Base-by-base conservation (phyloP, 2,797 vertebrate species). In the Pseudochaenichthys georgianus region DNA sequence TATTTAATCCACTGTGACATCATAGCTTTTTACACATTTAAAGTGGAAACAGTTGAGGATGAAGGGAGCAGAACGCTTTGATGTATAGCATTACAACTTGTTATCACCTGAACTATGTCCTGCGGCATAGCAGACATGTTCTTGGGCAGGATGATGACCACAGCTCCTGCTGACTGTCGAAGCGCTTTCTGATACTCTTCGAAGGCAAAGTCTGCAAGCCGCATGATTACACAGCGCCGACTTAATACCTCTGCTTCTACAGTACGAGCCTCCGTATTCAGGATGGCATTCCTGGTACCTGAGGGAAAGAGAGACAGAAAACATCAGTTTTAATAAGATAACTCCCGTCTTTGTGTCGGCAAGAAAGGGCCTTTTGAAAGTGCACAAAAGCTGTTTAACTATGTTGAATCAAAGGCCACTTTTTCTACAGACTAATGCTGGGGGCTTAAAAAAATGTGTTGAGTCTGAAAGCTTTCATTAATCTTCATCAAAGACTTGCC, bases 131-230 rank as follows among this genome's bases (percentile, higher is more conserved):
- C 96, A 3, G 97, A 97, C 96, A 99, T 97, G 82, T 97, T 96
- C 48, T 89, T 95, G 0, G 98, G 98, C 83, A 99, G 87, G 82
- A 98, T 97, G 92, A 99, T 98, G 67, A 99, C 97, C 80, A 99
- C 97, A 0, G 98, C 98, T 0, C 98, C 98, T 0, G 98, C 98
- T 0, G 97, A 98, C 93, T 99, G 98, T 11, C 96, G 96, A 54
- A 99, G 94, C 2, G 98, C 98, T 85, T 97, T 97, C 94, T 99
- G 98, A 85, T 99, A 99, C 85, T 96, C 96, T 77, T 98, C 97
- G 0, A 96, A 99, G 16, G 98, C 98, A 93, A 99, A 99, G 74
- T 99, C 98, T 42, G 93, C 89, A 70, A 99, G 94, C n/a, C 97
- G 94, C 96, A 99, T 97, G 82, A 99, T 96, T 57, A 99, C 97